phyloP scores from a whole-genome alignment of 2,113 vertebrate genomes.

The Oxygymnocypris stewartii region DNA sequence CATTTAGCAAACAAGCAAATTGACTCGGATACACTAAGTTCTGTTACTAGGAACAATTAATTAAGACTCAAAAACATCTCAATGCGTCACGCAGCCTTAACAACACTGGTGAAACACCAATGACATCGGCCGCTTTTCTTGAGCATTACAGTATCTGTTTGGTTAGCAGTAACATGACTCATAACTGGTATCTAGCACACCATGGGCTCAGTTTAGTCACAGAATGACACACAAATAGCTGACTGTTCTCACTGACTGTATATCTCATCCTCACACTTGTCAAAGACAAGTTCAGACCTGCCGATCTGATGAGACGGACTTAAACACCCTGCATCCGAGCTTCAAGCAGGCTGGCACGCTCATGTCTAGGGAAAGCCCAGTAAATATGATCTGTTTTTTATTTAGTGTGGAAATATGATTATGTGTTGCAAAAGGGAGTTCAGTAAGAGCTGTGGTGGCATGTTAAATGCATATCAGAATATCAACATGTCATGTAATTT shows the following conservation, averaged over 20 bases:
- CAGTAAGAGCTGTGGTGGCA: constrained; percentile 21
- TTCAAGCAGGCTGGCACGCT: background rate
- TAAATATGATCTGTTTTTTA: constrained; percentile 11
- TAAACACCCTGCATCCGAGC: constrained; percentile 8
- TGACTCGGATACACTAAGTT: background rate
- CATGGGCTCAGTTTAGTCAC: constrained; percentile 8
- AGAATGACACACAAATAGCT: constrained; percentile 21
- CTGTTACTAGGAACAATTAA: background rate
- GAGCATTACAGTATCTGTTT: constrained; percentile 8
- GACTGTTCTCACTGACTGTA: constrained; percentile 13
- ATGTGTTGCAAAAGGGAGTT: background rate
- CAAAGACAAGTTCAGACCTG: constrained; percentile 22
- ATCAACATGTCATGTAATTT: constrained; percentile 34
- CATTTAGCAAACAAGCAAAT: background rate
- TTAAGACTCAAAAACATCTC: constrained; percentile 2
- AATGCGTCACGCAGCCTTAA: background rate
- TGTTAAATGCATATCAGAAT: constrained; percentile 14
- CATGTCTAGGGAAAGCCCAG: constrained; percentile 12
- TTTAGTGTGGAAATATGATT: constrained; percentile 18
- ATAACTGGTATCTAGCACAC: constrained; percentile 7
- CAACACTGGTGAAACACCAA: background rate
- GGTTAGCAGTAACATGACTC: background rate
- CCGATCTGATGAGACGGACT: background rate
- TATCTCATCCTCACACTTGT: background rate
- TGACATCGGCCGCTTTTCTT: background rate